Base-by-base conservation (phyloP, 1,140 invertebrate species). In the Megathymus violae region DNA sequence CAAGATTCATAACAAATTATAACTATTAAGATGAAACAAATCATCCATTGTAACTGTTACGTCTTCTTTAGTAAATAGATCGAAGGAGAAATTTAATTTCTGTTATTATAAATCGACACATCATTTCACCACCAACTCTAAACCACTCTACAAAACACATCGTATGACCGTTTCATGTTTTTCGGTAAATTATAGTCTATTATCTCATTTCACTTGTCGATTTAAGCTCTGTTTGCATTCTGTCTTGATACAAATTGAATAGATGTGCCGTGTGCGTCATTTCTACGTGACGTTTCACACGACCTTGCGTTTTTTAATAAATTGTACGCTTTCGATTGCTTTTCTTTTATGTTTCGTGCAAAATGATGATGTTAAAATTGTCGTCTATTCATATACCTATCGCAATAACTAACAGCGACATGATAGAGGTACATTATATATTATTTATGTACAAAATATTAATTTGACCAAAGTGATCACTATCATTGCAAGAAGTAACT, bases 41-140 rank as follows among this genome's bases (percentile, higher is more conserved):
- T 56, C 38, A 44, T 31, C 44, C 40, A 56, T 27, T 22, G 3
- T 27, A n/a, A 54, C 13, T 36, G 14, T 16, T 7, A 17, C 1
- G 11, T 51, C 19, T 51, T 36, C 4, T 1, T 34, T 11, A 34
- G 9, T 10, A 9, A 34, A 6, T 17, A 50, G 31, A 50, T 50
- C 31, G 36, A 50, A 50, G 15, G 13, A 13, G 11, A 14, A 9
- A 10, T 48, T n/a, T n/a, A n/a, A n/a, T 48, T 34, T 17, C 3
- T 7, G 36, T 22, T 17, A 38, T 52, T 46, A 46, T 11, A 10
- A 22, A 0, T 41, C 13, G 14, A 41, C 36, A 22, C 13, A 25
- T 5, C 7, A n/a, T 6, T 46, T 46, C 22, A 46, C 22, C 11
- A 22, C 4, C 27, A n/a, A n/a, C n/a, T n/a, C n/a, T n/a, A 31